These are phyloP conservation scores for Atlantisia rogersi DNA, from an alignment of 2,113 vertebrate species.

Conservation along the genomic window DNA sequence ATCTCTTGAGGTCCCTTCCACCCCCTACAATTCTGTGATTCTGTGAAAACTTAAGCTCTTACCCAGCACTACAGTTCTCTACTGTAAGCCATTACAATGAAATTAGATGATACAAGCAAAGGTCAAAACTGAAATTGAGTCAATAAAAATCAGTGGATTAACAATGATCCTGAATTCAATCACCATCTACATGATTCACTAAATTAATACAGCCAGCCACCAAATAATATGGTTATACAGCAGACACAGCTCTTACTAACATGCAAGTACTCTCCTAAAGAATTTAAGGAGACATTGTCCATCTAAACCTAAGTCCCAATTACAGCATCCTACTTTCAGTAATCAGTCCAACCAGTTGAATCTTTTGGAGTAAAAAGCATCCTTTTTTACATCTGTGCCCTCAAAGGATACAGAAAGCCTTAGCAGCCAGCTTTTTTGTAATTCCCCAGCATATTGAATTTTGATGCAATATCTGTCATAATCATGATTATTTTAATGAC, in stretches of 20 bases:
- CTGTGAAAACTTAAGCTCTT: background rate
- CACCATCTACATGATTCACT: background rate
- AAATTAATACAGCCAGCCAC: background rate
- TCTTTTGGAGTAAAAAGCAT: background rate
- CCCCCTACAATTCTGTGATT: too few species aligned
- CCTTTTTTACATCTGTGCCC: background rate
- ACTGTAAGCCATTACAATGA: background rate
- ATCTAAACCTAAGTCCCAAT: background rate
- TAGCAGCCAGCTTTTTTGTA: background rate
- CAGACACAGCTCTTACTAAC: background rate
- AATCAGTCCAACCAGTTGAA: background rate
- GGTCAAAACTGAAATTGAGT: constrained; percentile 8
- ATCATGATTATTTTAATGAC: background rate
- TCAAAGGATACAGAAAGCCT: background rate
- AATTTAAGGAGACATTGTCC: background rate
- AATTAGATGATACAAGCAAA: background rate
- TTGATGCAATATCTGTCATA: background rate
- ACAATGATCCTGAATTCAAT: background rate
- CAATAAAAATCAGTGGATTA: constrained; percentile 22
- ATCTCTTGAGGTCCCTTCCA: too few species aligned
- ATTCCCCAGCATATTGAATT: background rate
- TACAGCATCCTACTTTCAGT: background rate
- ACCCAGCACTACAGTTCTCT: background rate
- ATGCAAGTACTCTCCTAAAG: background rate
- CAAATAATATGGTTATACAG: background rate